Percentiles rank a stretch among this genome's conserved stretches.
Evolutionary conservation across 2,888 invertebrate genomes (phyloP).

Genomic region (Molorchus minor): DNA sequence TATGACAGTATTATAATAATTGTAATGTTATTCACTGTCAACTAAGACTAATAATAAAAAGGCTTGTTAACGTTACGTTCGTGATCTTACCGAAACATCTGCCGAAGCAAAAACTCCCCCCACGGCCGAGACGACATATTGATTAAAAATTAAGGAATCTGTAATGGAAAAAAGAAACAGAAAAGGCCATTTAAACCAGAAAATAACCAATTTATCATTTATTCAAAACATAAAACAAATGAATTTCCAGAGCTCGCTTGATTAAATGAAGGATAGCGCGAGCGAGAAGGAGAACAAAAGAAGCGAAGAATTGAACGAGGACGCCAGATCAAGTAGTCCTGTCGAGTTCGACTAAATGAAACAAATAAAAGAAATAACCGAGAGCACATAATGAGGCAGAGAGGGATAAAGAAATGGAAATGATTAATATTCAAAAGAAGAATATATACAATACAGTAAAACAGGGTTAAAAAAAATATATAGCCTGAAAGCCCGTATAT

Average conservation of each 20-base stretch:
- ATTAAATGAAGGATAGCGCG: conserved; percentile 57
- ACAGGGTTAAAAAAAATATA: conserved; percentile 45
- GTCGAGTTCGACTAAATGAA: conserved; percentile 37
- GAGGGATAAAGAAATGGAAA: conserved; percentile 42
- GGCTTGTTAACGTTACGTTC: too few relatives aligned
- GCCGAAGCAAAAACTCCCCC: conserved; percentile 10
- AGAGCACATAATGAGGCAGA: conserved; percentile 39
- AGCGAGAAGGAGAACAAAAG: conserved; percentile 43
- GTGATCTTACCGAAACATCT: conserved; percentile 8
- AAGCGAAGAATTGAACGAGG: conserved; percentile 30
- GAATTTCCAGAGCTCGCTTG: conserved; percentile 58
- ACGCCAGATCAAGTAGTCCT: conserved; percentile 39
- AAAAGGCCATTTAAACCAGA: conserved; percentile 54
- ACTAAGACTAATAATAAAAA: too few relatives aligned
- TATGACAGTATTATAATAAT: too few relatives aligned
- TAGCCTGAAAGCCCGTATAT: conserved; percentile 38
- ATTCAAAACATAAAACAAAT: conserved; percentile 59
- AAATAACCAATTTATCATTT: conserved; percentile 59
- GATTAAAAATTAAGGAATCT: conserved; percentile 46
- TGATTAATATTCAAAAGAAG: conserved; percentile 57
- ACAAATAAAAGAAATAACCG: conserved; percentile 42
- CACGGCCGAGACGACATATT: conserved; percentile 29
- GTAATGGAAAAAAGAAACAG: conserved; percentile 42
- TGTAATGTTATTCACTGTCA: too few relatives aligned
- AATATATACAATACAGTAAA: conserved; percentile 47